Base-by-base conservation (phyloP, 2,888 invertebrate species). In the Pilophorus perplexus region DNA sequence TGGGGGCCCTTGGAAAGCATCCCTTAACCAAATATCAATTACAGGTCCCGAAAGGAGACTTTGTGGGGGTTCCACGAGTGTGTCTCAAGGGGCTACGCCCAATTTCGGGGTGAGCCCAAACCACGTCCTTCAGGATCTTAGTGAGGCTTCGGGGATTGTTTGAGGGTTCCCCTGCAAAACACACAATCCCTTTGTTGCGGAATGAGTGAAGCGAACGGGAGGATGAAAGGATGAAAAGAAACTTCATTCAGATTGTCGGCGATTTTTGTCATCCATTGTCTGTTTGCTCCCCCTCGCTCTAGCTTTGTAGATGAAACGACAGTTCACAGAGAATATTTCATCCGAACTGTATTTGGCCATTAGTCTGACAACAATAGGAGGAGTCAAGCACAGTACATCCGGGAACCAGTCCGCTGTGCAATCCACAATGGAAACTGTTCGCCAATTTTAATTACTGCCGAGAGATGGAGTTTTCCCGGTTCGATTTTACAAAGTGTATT, bases 11-110 rank as follows among this genome's bases (percentile, higher is more conserved):
- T 33, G 6, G 6, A 33, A 12, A 33, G 6, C 33, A 33, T 33
- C 12, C 55, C 55, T 27, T 55, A 55, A 22, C 55, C 55, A 55
- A 55, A 55, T 55, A 55, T 38, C 55, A 55, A 55, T 55, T 55
- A 38, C 55, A 23, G 42, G 52, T 38, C 22, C 10, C 10, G n/a
- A 55, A 55, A 37, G 55, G 55, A 55, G 18, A 55, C 18, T n/a
- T n/a, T n/a, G 55, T 55, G 55, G 55, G 38, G 55, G 20, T 37
- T 22, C 12, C 52, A 28, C 28, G 6, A n/a, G 52, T 28, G 52
- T n/a, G 52, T 25, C 52, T 8, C 23, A 3, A 20, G 48, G 22
- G 48, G 16, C 5, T 6, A 14, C 5, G n/a, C 42, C 42, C 33
- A 33, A 33, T 33, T 33, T 33, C 33, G 33, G 6, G 33, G 33